phyloP scores from a whole-genome alignment of 2,888 invertebrate genomes.

The Trachelus tabidus region DNA sequence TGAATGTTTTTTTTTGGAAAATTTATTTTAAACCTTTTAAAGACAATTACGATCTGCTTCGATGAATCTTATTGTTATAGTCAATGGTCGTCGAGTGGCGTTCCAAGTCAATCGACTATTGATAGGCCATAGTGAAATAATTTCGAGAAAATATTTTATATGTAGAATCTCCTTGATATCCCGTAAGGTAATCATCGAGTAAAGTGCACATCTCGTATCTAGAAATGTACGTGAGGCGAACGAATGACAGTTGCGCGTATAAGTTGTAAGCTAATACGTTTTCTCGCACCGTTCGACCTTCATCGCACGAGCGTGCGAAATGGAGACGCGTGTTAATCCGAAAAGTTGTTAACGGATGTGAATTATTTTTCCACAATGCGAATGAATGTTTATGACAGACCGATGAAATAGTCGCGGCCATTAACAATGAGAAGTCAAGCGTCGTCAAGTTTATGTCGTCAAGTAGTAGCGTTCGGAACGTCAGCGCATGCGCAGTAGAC shows the following conservation, averaged over 20 bases:
- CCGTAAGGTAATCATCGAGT: neutral
- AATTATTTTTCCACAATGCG: slow-evolving; percentile 26
- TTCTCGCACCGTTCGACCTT: neutral
- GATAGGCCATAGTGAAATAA: neutral
- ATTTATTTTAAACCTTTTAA: neutral
- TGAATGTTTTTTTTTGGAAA: neutral
- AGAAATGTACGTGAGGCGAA: neutral
- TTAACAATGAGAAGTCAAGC: slow-evolving; percentile 31
- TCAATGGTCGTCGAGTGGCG: neutral
- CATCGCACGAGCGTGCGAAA: slow-evolving; percentile 13
- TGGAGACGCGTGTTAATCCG: slow-evolving; percentile 24
- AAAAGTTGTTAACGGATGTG: slow-evolving; percentile 25
- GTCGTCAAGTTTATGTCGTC: slow-evolving; percentile 36
- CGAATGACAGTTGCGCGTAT: neutral
- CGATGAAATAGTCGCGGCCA: slow-evolving; percentile 1
- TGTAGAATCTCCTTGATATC: neutral
- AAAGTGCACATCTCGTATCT: neutral
- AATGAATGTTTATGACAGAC: slow-evolving; percentile 32
- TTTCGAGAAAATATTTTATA: neutral
- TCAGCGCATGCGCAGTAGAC: neutral
- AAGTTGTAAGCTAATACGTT: neutral
- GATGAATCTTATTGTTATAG: neutral
- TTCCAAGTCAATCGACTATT: neutral
- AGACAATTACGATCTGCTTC: neutral
- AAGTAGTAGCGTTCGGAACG: slow-evolving; percentile 32